phyloP scores from a whole-genome alignment of 1,140 invertebrate species.

The Drosophila dunni region DNA sequence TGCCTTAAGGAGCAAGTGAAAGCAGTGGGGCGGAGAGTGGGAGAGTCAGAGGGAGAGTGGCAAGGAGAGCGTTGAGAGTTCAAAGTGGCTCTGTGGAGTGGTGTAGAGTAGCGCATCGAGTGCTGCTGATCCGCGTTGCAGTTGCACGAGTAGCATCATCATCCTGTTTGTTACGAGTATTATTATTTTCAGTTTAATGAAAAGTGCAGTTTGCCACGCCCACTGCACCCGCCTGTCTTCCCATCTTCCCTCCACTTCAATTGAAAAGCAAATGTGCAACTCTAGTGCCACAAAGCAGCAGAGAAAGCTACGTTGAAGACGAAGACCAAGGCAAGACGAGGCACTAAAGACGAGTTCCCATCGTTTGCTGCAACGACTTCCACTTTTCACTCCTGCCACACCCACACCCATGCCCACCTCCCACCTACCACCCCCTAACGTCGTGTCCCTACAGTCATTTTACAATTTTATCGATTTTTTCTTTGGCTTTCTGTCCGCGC shows the following conservation, averaged over 20 bases:
- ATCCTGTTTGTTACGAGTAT: slow-evolving; percentile 48
- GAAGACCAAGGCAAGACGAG: slow-evolving; percentile 37
- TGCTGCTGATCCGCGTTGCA: slow-evolving; percentile 26
- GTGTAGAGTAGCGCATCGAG: slow-evolving; percentile 1
- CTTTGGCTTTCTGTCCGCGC: slow-evolving; percentile 67
- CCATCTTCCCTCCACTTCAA: slow-evolving; percentile 47
- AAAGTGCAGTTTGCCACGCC: slow-evolving; percentile 68
- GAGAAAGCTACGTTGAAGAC: slow-evolving; percentile 37
- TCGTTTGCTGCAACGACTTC: slow-evolving; percentile 27
- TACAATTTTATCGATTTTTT: slow-evolving; percentile 74
- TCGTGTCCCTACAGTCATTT: slow-evolving; percentile 63
- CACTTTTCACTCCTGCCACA: slow-evolving; percentile 25
- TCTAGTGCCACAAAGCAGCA: slow-evolving; percentile 53
- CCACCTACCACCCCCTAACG: slow-evolving; percentile 5
- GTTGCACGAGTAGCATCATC: slow-evolving; percentile 26
- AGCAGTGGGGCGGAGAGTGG: not conserved
- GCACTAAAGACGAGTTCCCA: slow-evolving; percentile 31
- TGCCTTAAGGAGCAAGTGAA: slow-evolving; percentile 22
- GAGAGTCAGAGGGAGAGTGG: not conserved
- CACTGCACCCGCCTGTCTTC: not conserved
- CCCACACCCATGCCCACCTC: not conserved
- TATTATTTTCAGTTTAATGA: slow-evolving; percentile 72
- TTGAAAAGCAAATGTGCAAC: slow-evolving; percentile 70
- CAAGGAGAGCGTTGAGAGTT: not conserved
- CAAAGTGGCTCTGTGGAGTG: slow-evolving; percentile 9